Evolutionary conservation across 2,888 invertebrate species (phyloP).

Genomic region (Nomada lathburiana): DNA sequence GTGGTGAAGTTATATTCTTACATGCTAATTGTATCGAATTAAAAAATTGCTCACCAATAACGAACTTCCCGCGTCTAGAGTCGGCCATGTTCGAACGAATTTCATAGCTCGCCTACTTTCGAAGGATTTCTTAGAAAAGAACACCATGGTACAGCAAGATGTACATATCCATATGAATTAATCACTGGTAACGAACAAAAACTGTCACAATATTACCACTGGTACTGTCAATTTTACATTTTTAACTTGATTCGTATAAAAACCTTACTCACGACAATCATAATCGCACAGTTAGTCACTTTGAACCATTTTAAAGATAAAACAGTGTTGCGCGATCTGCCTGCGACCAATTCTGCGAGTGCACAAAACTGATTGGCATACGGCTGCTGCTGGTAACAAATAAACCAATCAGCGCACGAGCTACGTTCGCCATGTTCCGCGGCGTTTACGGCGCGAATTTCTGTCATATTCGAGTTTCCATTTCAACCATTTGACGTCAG

Average conservation of each 20-base stretch:
- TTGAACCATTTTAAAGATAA: neutral
- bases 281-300: neutral
- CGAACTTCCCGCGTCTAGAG: neutral
- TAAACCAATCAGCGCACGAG: constrained; percentile 14
- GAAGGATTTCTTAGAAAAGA: neutral
- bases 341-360: neutral
- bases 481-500: neutral
- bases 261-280: neutral
- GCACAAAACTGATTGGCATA: constrained; percentile 18
- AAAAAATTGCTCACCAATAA: constrained; percentile 16
- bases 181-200: neutral
- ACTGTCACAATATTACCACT: neutral
- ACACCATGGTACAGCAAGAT: neutral
- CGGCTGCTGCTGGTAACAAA: constrained; percentile 1
- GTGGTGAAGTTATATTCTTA: neutral
- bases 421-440: neutral
- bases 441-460: neutral
- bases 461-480: neutral
- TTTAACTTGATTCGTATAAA: neutral
- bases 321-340: neutral
- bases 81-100: neutral
- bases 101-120: neutral
- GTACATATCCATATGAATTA: neutral
- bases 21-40: neutral
- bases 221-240: neutral